Percentiles rank a stretch among this genome's conserved stretches.
Evolutionary conservation across 2,113 vertebrate species (phyloP).

Genomic region (Crotalus viridis): DNA sequence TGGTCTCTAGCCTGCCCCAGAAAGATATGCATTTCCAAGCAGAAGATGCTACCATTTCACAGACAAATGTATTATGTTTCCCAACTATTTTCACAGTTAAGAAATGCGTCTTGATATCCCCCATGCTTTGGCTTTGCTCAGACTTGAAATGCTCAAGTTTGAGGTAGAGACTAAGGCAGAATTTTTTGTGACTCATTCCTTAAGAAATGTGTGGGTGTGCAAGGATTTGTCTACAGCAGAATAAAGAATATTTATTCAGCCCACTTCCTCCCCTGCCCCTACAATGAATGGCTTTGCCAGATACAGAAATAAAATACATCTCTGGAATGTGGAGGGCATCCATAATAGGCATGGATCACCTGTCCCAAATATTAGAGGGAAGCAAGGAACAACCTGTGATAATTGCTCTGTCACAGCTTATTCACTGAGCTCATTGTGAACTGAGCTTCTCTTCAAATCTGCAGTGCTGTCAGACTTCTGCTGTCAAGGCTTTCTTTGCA

Average conservation of each 20-base stretch:
- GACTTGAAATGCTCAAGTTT: slow-evolving; percentile 1
- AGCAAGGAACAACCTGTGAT: too few species aligned
- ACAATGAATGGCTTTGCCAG: not conserved
- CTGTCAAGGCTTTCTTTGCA: not conserved
- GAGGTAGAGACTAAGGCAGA: not conserved
- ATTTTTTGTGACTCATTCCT: not conserved
- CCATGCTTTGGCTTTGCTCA: slow-evolving; percentile 10
- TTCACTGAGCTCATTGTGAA: not conserved
- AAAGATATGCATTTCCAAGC: not conserved
- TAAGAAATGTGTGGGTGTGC: not conserved
- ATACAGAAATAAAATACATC: not conserved
- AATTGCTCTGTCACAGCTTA: not conserved
- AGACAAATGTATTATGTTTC: not conserved
- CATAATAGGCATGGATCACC: not conserved
- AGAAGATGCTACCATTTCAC: not conserved
- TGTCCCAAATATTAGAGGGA: not conserved
- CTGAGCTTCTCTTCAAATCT: not conserved
- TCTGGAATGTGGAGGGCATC: not conserved
- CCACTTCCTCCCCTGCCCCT: not conserved
- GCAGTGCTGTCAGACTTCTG: not conserved
- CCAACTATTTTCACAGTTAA: not conserved
- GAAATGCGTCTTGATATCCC: not conserved
- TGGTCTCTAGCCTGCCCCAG: not conserved
- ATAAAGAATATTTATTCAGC: not conserved
- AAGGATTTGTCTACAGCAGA: fast-evolving